phyloP scores from a whole-genome alignment of 2,113 vertebrate genomes.

The Choloepus hoffmanni region DNA sequence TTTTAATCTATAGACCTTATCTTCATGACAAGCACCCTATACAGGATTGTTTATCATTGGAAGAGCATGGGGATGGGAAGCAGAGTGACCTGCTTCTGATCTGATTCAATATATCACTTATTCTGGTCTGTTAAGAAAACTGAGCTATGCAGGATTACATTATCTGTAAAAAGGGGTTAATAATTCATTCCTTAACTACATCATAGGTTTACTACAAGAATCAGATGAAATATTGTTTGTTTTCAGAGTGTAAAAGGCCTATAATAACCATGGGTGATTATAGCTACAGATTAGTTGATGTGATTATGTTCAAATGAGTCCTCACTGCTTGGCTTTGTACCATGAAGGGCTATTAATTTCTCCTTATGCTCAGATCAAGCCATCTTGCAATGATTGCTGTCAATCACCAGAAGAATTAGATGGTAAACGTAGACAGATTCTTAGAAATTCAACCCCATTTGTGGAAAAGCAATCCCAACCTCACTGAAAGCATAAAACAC shows the following conservation, averaged over 20 bases:
- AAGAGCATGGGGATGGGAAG: not conserved
- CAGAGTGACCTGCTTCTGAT: not conserved
- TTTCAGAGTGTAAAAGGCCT: not conserved
- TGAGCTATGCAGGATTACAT: not conserved
- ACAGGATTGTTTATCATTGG: not conserved
- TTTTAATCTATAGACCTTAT: not conserved
- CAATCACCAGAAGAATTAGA: slow-evolving; percentile 34
- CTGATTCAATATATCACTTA: not conserved
- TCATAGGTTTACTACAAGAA: not conserved
- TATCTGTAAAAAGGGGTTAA: not conserved
- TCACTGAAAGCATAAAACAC: not conserved
- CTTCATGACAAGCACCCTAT: not conserved
- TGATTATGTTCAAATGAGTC: not conserved
- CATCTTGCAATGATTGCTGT: not conserved
- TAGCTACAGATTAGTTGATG: not conserved
- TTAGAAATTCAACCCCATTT: slow-evolving; percentile 38
- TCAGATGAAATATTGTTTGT: not conserved
- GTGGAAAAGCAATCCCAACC: not conserved
- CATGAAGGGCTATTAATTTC: not conserved
- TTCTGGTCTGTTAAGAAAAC: not conserved
- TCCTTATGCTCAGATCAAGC: not conserved
- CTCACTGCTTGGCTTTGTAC: not conserved
- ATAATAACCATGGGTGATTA: not conserved
- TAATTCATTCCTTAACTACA: slow-evolving; percentile 22
- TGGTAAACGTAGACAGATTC: not conserved